Evolutionary conservation across 1,140 invertebrate genomes (phyloP).

Genomic region (Carposina sasakii): DNA sequence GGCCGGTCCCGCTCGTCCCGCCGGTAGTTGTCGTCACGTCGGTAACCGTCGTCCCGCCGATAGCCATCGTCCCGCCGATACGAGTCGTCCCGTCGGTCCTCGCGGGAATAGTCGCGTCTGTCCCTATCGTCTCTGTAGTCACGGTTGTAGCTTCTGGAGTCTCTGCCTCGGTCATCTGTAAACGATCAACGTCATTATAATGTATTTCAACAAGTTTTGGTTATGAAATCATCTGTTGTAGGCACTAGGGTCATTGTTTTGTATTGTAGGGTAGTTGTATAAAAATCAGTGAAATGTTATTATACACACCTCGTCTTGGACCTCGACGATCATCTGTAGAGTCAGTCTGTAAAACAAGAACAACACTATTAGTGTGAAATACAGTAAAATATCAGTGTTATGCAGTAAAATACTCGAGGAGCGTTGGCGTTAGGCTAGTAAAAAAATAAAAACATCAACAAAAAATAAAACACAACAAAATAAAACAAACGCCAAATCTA

Average conservation of each 20-base stretch:
- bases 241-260: not conserved
- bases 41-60: constrained; percentile 15
- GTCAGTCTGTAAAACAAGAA: constrained; percentile 61
- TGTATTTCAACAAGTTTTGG: no score
- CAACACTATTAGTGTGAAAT: no score
- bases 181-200: no score
- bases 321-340: constrained; percentile 59
- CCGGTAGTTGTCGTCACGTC: constrained; percentile 17
- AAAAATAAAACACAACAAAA: no score
- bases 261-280: not conserved
- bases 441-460: no score
- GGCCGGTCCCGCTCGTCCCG: constrained; percentile 19
- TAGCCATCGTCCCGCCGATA: constrained; percentile 17
- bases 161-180: constrained; percentile 55
- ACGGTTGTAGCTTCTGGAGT: constrained; percentile 53
- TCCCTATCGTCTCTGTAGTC: constrained; percentile 33
- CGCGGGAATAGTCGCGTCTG: constrained; percentile 18
- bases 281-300: constrained; percentile 6
- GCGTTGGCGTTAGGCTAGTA: no score
- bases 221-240: not conserved
- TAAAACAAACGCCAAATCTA: no score
- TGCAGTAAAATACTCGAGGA: no score
- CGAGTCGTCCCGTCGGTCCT: constrained; percentile 24
- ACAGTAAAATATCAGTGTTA: no score
- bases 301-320: constrained; percentile 46